These are phyloP conservation scores for Lates japonicus DNA, from an alignment of 2,797 vertebrate species.

Conservation along the genomic window DNA sequence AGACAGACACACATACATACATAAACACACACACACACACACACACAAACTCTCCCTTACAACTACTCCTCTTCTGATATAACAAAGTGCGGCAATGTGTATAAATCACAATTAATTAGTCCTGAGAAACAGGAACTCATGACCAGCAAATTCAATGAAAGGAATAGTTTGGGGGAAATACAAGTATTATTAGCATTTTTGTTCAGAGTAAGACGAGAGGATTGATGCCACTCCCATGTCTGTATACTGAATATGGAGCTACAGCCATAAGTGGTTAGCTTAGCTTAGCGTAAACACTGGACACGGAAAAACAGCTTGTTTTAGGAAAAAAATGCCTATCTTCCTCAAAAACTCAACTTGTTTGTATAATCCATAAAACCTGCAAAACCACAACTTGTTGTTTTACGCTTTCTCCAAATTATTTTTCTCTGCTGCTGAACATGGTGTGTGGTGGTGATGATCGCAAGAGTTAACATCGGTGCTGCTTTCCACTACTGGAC, in stretches of 20 bases:
- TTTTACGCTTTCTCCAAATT: no score
- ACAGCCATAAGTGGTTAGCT: not conserved
- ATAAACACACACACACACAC: conserved; percentile 6
- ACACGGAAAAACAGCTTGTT: no score
- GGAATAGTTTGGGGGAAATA: not conserved
- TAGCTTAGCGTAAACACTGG: not conserved
- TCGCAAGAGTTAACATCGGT: no score
- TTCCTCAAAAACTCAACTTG: not conserved
- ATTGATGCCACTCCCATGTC: not conserved
- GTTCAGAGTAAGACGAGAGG: not conserved
- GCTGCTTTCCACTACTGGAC: no score
- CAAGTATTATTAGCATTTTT: not conserved
- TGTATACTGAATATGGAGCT: no score
- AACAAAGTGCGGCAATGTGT: not conserved
- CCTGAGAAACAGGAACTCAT: not conserved
- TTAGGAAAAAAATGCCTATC: not conserved
- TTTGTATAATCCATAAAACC: not conserved
- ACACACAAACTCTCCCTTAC: conserved; percentile 29
- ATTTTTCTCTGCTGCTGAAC: no score
- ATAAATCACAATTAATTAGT: conserved; percentile 24
- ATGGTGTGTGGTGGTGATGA: no score
- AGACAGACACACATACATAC: conserved; percentile 6
- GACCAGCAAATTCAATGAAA: not conserved
- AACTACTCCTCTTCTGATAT: conserved; percentile 15
- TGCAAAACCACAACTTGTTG: not conserved